A percentile compares a stretch with the other conserved stretches of the same genome.
Evolutionary conservation across 2,113 vertebrate genomes (phyloP).

Genomic region (Grallaria varia): DNA sequence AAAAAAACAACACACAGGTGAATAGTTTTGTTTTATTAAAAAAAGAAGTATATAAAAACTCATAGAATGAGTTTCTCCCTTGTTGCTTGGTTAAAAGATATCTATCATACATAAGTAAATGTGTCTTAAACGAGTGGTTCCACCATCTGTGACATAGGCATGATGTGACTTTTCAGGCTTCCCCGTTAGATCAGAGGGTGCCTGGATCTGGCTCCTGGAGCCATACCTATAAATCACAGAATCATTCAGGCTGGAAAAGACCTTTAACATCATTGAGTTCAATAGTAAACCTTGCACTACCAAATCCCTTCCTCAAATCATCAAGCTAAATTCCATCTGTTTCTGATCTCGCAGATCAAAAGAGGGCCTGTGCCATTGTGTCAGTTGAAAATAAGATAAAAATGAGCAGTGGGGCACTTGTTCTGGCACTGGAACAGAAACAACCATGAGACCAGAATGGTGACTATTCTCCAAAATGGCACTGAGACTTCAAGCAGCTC

Average conservation of each 20-base stretch:
- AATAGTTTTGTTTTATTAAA: background rate
- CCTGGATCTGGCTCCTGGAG: background rate
- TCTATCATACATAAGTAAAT: background rate
- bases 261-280: background rate
- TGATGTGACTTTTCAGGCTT: background rate
- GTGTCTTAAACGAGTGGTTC: background rate
- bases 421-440: background rate
- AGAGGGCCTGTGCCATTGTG: background rate
- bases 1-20: rapidly evolving
- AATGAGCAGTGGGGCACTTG: background rate
- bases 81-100: background rate
- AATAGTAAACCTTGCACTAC: background rate
- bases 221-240: background rate
- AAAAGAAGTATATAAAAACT: too few species aligned
- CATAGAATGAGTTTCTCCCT: background rate
- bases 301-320: background rate
- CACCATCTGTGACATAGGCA: background rate
- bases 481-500: background rate
- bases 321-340: background rate
- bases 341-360: conserved; percentile 14
- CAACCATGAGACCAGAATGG: background rate
- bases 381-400: background rate
- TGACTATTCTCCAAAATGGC: background rate
- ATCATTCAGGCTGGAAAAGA: background rate
- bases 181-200: background rate